Conservation (phyloP, 92 coral and sea anemone genomes). For the Bergia sp. region DNA sequence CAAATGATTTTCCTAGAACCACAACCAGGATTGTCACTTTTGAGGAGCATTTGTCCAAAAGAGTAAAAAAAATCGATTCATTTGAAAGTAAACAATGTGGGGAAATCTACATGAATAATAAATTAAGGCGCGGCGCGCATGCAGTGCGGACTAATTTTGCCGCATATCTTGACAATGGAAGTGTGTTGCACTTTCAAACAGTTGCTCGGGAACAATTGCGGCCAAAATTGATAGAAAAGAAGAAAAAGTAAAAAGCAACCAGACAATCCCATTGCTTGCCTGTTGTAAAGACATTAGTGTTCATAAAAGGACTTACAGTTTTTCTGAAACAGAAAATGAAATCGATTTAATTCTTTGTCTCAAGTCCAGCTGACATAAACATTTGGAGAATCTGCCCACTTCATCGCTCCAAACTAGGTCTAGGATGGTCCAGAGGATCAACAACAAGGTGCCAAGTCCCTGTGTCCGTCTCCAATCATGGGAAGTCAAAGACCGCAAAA, state of each 20-base stretch:
- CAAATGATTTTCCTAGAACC: neutral
- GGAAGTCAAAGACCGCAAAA: neutral
- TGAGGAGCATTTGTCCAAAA: too few species aligned
- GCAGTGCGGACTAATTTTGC: neutral
- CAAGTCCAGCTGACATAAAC: too few species aligned
- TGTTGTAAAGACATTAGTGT: constrained; percentile 42
- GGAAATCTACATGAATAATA: constrained; percentile 2
- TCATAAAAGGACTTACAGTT: constrained; percentile 42
- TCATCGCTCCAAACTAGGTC: too few species aligned
- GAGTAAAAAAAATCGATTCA: neutral
- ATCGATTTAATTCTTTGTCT: constrained; percentile 63
- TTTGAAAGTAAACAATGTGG: constrained; percentile 1
- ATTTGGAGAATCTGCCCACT: too few species aligned
- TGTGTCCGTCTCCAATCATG: too few species aligned
- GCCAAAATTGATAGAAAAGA: neutral
- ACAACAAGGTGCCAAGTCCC: too few species aligned
- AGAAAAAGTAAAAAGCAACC: neutral
- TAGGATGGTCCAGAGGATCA: constrained; percentile 73
- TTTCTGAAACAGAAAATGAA: constrained; percentile 69
- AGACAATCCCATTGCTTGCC: neutral
- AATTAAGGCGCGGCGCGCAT: neutral
- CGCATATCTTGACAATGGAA: too few species aligned
- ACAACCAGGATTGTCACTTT: too few species aligned
- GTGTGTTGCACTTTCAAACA: too few species aligned
- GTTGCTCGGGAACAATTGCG: neutral